Evolutionary conservation across 1,140 invertebrate genomes (phyloP), one percentile per base, ranked within the genome.

Genomic region (Lepidurus couesii): DNA sequence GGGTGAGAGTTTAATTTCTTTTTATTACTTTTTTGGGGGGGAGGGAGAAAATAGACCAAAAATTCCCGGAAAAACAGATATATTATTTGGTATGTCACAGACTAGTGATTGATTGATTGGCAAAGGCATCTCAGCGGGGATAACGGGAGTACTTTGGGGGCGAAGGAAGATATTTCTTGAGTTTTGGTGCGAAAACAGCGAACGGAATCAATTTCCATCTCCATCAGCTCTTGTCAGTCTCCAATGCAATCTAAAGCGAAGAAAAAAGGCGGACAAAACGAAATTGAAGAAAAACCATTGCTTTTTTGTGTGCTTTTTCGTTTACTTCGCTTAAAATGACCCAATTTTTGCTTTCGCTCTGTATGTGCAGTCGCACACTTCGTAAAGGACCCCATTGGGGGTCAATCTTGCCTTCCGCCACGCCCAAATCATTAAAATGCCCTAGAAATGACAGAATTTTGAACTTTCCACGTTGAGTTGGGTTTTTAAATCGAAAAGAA

Each of bases 241-340:
- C 53, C 53, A 65, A 16, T 16, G 53, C 53, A 21, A 65, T 65
- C 53, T 65, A 65, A 65, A 65, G 53, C n/a, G 21, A 65, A 65
- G 53, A 7, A 16, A n/a, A 65, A 21, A 65, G 13, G 6, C 53
- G 8, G 21, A 21, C 53, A 11, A 1, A 65, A 65, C 13, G 6
- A 21, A 47, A 47, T 47, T 47, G 45, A 47, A 47, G 10, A 47
- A 16, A 47, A 16, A 7, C 16, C 16, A 1, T 47, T 47, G 9
- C 45, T 1, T 10, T 47, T 10, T 47, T 47, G 9, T 1, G 45
- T 16, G 45, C 45, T 11, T 34, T 34, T 34, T 34, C 34, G 34
- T 85, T 88, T 88, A 95, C 91, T 89, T 97, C 95, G 83, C 92
- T 96, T 21, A 97, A 87, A 81, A 97, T 93, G 1, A 92, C 93